Evolutionary conservation across 2,888 invertebrate genomes (phyloP).

Genomic region (Dasysyrphus tricinctus): DNA sequence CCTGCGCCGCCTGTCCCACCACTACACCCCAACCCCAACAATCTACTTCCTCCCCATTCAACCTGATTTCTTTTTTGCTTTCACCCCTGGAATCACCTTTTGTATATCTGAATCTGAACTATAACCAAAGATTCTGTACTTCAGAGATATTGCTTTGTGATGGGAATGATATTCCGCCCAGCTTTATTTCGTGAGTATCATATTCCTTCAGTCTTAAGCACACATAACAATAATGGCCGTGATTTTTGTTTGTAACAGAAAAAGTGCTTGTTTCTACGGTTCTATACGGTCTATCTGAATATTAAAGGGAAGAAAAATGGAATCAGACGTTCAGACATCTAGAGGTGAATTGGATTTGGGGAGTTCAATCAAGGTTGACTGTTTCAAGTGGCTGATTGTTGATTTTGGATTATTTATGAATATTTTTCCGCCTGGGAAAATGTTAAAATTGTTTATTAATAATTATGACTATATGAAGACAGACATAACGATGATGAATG

Average conservation of each 20-base stretch:
- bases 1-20: conserved; percentile 21
- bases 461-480: conserved; percentile 26
- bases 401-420: conserved; percentile 57
- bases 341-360: conserved; percentile 28
- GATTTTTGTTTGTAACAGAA: conserved; percentile 46
- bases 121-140: conserved; percentile 67
- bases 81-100: conserved; percentile 69
- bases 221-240: conserved; percentile 61
- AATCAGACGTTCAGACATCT: conserved; percentile 31
- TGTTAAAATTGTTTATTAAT: conserved; percentile 39
- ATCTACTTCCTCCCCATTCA: conserved; percentile 21
- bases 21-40: conserved; percentile 11
- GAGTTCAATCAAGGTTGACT: conserved; percentile 48
- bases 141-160: conserved; percentile 48
- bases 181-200: conserved; percentile 58
- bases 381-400: conserved; percentile 53
- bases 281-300: no score
- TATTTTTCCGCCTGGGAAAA: conserved; percentile 27
- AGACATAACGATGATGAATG: conserved; percentile 16
- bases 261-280: conserved; percentile 25
- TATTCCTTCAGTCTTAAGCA: conserved; percentile 62
- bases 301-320: not conserved
- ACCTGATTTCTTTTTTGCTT: conserved; percentile 53
- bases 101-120: conserved; percentile 56
- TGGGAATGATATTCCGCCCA: conserved; percentile 53